Conservation (phyloP, 2,797 vertebrate species). For the Prunella strophiata region DNA sequence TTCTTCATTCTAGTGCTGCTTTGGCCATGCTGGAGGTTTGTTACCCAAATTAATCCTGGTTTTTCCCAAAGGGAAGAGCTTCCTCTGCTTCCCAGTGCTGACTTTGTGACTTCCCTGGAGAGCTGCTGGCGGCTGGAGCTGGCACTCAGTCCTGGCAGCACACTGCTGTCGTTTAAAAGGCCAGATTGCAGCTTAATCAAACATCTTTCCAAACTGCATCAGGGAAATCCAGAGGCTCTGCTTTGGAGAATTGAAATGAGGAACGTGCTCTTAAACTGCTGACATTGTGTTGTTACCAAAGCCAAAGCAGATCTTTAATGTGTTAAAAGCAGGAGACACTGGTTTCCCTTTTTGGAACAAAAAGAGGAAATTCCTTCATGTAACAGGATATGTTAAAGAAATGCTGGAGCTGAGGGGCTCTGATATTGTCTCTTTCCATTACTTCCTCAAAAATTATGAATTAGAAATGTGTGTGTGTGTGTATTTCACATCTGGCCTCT, state of each 20-base stretch:
- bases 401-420: not conserved
- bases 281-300: not conserved
- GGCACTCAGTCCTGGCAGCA: slow-evolving; percentile 17
- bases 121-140: not conserved
- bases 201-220: slow-evolving; percentile 26
- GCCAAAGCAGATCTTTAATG: not conserved
- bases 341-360: slow-evolving; percentile 39
- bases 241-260: slow-evolving; percentile 51
- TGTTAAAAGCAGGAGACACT: not conserved
- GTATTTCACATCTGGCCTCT: not conserved
- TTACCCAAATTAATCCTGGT: not conserved
- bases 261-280: slow-evolving; percentile 28
- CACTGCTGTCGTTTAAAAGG: not conserved
- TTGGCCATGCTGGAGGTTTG: not conserved
- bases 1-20: not conserved
- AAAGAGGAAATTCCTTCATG: slow-evolving; percentile 50
- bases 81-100: not conserved
- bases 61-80: not conserved
- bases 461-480: not conserved
- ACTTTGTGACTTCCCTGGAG: not conserved
- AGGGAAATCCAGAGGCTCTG: slow-evolving; percentile 31
- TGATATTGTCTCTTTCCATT: not conserved
- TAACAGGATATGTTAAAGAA: slow-evolving; percentile 39
- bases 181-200: slow-evolving; percentile 48
- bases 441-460: not conserved